Percentiles rank a stretch among this genome's conserved stretches.
Conservation (phyloP, 2,888 invertebrate species). For the Hirtodrosophila trivittata region DNA sequence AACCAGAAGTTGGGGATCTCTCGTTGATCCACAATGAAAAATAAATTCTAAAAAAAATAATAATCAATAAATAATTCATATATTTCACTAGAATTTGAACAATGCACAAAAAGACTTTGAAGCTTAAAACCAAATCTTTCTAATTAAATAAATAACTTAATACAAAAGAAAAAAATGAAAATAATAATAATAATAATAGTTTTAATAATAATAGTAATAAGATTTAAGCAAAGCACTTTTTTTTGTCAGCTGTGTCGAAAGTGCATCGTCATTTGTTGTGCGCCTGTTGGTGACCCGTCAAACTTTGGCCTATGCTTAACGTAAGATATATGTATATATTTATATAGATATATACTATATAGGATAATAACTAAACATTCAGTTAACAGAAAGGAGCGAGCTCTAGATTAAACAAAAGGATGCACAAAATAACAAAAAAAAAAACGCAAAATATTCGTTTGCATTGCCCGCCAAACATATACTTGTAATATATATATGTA, state of each 20-base stretch:
- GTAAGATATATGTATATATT: conserved; percentile 16
- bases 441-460: conserved; percentile 1
- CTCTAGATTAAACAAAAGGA: conserved; percentile 15
- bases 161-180: conserved; percentile 13
- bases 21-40: not conserved
- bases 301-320: conserved; percentile 37
- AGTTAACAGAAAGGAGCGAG: conserved; percentile 35
- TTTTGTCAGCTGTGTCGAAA: conserved; percentile 15
- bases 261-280: conserved; percentile 27
- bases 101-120: conserved; percentile 43
- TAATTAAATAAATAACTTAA: conserved; percentile 65
- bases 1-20: too few species aligned
- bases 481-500: conserved; percentile 9
- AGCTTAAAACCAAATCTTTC: conserved; percentile 40
- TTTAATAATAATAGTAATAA: not conserved
- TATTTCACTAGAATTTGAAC: conserved; percentile 59
- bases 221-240: conserved; percentile 17
- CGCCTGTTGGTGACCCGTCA: conserved; percentile 6
- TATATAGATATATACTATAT: conserved; percentile 1
- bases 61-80: conserved; percentile 68
- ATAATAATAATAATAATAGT: conserved; percentile 17
- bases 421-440: conserved; percentile 3
- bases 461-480: too few species aligned
- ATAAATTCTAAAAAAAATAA: not conserved
- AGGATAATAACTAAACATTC: conserved; percentile 13